Evolutionary conservation across 2,113 vertebrate genomes (phyloP).

Genomic region (Nerophis ophidion): DNA sequence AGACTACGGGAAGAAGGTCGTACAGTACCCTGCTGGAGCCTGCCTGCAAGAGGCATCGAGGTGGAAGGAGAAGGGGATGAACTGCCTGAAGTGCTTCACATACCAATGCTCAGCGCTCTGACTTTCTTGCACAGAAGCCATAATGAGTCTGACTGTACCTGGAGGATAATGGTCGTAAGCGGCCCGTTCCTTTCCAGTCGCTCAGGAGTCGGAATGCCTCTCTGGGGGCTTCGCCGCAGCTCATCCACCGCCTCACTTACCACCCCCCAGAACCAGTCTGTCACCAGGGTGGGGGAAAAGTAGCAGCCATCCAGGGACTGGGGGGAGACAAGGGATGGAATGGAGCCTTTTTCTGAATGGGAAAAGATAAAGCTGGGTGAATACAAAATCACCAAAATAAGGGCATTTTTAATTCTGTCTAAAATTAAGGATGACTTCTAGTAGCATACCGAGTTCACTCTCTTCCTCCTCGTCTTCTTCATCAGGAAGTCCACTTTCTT

Average conservation of each 20-base stretch:
- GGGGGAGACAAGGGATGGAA: constrained; percentile 60
- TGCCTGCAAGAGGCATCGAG: constrained; percentile 38
- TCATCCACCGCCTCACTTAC: constrained; percentile 69
- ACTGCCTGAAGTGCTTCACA: neutral
- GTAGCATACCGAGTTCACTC: constrained; percentile 38
- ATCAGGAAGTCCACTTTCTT: constrained; percentile 46
- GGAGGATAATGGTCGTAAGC: constrained; percentile 71
- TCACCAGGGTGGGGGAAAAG: constrained; percentile 73
- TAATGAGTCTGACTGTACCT: constrained; percentile 34
- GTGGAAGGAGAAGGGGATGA: neutral
- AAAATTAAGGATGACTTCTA: neutral
- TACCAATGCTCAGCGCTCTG: neutral
- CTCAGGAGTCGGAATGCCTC: constrained; percentile 71
- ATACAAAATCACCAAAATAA: neutral
- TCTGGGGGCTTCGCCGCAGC: constrained; percentile 66
- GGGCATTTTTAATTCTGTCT: too few relatives aligned
- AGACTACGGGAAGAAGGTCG: constrained; percentile 80
- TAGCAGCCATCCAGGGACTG: constrained; percentile 72
- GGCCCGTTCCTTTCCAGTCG: constrained; percentile 73
- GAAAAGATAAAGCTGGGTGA: neutral
- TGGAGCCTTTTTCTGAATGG: constrained; percentile 40
- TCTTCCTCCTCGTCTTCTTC: constrained; percentile 54
- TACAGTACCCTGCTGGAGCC: constrained; percentile 77
- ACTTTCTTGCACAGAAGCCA: neutral
- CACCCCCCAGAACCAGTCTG: constrained; percentile 75